These are phyloP conservation scores for Lepidothrix coronata DNA, from an alignment of 2,113 vertebrate genomes.

Conservation along the genomic window DNA sequence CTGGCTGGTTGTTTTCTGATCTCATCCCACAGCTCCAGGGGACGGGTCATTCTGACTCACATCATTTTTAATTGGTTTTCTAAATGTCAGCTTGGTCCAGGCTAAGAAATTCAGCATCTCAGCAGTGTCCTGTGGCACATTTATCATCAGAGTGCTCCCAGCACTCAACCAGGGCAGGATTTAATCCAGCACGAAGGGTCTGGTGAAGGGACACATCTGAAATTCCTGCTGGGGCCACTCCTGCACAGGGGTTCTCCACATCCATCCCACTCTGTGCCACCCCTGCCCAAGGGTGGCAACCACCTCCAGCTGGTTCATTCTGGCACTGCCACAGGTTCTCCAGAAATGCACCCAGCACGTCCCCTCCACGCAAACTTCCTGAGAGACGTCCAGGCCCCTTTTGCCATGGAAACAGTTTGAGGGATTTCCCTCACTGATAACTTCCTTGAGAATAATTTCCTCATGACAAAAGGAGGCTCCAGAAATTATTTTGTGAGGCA, in stretches of 20 bases:
- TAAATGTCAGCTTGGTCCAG: neutral
- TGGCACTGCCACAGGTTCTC: too few species aligned
- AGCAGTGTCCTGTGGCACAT: neutral
- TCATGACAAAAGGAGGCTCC: neutral
- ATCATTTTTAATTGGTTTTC: neutral
- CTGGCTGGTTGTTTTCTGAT: neutral
- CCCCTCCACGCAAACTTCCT: neutral
- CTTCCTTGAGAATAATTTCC: neutral
- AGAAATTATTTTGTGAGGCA: neutral
- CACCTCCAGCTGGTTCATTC: too few species aligned
- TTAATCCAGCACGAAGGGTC: neutral
- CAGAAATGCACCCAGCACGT: fast-evolving
- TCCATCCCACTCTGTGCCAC: too few species aligned
- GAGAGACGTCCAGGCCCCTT: neutral
- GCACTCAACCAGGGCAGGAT: neutral
- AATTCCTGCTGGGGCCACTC: neutral
- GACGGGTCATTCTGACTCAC: neutral
- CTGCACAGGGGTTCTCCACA: fast-evolving
- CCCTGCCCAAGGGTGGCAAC: too few species aligned
- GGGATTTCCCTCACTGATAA: neutral
- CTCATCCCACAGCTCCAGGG: neutral
- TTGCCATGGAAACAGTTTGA: neutral
- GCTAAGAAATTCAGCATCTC: neutral
- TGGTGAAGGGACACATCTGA: neutral
- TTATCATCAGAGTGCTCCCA: neutral